Evolutionary conservation across 2,888 invertebrate species (phyloP).

Genomic region (Dione juno): DNA sequence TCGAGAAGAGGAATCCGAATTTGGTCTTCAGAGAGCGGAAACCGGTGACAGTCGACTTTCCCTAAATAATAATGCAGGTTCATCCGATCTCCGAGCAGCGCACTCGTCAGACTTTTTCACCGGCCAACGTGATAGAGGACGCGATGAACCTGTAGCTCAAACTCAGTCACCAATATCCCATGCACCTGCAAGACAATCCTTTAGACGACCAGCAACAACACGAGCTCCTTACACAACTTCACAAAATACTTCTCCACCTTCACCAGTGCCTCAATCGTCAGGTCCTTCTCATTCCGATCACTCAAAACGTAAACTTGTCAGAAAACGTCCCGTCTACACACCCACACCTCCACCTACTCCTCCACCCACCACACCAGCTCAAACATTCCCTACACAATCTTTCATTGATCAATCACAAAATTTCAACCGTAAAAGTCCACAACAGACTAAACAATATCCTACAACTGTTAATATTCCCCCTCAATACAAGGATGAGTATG

Average conservation of each 20-base stretch:
- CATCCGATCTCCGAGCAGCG: conserved; percentile 86
- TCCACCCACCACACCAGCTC: conserved; percentile 60
- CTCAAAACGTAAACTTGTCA: conserved; percentile 70
- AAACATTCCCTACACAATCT: conserved; percentile 55
- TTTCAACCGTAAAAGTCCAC: conserved; percentile 55
- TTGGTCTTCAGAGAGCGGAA: conserved; percentile 89
- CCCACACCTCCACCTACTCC: conserved; percentile 61
- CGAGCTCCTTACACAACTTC: conserved; percentile 64
- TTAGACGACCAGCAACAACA: conserved; percentile 74
- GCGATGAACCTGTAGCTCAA: conserved; percentile 62
- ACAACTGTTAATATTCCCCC: conserved; percentile 63
- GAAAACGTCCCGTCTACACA: conserved; percentile 71
- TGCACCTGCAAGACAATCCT: conserved; percentile 56
- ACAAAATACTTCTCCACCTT: conserved; percentile 53
- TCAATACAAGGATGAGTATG: conserved; percentile 75
- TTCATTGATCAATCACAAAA: conserved; percentile 58
- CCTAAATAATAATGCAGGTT: conserved; percentile 66
- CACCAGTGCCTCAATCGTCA: conserved; percentile 50
- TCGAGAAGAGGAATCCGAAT: conserved; percentile 88
- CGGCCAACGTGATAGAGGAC: conserved; percentile 75
- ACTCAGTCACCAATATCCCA: conserved; percentile 48
- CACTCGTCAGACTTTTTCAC: conserved; percentile 91
- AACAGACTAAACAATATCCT: conserved; percentile 56
- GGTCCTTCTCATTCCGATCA: conserved; percentile 60
- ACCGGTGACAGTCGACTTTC: conserved; percentile 82